phyloP scores from a whole-genome alignment of 2,113 vertebrate genomes.

The Rousettus leschenaultii region DNA sequence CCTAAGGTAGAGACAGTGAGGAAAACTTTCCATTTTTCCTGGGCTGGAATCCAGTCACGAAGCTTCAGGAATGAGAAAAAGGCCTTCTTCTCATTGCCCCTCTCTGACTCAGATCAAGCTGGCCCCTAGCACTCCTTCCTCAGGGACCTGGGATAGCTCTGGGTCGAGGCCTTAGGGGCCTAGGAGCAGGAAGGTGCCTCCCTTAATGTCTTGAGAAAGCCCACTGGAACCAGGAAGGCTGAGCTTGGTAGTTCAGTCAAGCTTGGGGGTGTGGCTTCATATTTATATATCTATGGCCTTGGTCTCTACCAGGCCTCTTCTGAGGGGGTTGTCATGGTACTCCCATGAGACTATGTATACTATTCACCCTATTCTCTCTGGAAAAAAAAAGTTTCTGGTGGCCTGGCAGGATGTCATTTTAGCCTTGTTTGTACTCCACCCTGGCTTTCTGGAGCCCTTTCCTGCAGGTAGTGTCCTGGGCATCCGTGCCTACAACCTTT shows the following conservation, averaged over 20 bases:
- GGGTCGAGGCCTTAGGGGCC: not conserved
- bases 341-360: not conserved
- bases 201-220: not conserved
- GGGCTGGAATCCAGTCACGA: not conserved
- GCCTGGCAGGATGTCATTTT: not conserved
- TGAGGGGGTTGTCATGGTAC: not conserved
- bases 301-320: not conserved
- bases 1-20: not conserved
- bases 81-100: not conserved
- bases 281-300: not conserved
- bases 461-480: not conserved
- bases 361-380: not conserved
- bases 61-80: slow-evolving; percentile 29
- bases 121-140: not conserved
- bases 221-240: not conserved
- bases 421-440: not conserved
- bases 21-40: slow-evolving; percentile 40
- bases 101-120: not conserved
- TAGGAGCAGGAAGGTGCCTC: not conserved
- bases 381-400: not conserved
- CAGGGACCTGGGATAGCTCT: not conserved
- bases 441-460: not conserved
- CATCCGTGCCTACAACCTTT: not conserved
- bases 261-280: not conserved
- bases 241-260: not conserved